Conservation (phyloP, 2,888 invertebrate species). For the Hesperia comma region DNA sequence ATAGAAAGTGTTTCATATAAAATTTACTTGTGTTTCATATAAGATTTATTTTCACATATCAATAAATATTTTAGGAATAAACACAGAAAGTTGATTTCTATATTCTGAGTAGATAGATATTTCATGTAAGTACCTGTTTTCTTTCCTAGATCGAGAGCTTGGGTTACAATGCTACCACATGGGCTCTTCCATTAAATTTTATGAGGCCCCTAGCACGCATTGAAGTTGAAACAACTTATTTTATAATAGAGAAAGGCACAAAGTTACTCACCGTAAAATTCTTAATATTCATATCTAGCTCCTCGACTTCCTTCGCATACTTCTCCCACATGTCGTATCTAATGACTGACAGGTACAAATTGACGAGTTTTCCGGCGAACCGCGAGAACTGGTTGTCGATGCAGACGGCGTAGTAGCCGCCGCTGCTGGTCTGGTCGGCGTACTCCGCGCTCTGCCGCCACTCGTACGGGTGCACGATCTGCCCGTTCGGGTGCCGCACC, state of each 20-base stretch:
- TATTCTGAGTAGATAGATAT: too few relatives aligned
- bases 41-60: too few relatives aligned
- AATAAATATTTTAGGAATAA: too few relatives aligned
- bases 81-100: too few relatives aligned
- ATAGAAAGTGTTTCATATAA: too few relatives aligned
- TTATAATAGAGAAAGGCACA: not conserved
- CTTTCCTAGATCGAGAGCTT: too few relatives aligned
- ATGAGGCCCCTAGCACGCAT: too few relatives aligned
- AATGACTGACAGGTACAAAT: constrained; percentile 95
- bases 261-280: constrained; percentile 92
- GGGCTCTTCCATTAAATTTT: too few relatives aligned
- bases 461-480: constrained; percentile 94
- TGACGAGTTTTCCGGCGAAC: constrained; percentile 94
- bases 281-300: constrained; percentile 92
- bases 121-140: too few relatives aligned
- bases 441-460: constrained; percentile 96
- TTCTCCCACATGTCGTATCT: constrained; percentile 97
- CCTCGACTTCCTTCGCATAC: constrained; percentile 94
- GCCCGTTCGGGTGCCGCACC: constrained; percentile 92
- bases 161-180: too few relatives aligned
- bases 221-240: too few relatives aligned
- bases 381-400: constrained; percentile 97
- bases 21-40: too few relatives aligned
- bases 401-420: constrained; percentile 95
- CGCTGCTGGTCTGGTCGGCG: constrained; percentile 91